Conservation (phyloP, 2,113 vertebrate genomes). For the Crotalus viridis region DNA sequence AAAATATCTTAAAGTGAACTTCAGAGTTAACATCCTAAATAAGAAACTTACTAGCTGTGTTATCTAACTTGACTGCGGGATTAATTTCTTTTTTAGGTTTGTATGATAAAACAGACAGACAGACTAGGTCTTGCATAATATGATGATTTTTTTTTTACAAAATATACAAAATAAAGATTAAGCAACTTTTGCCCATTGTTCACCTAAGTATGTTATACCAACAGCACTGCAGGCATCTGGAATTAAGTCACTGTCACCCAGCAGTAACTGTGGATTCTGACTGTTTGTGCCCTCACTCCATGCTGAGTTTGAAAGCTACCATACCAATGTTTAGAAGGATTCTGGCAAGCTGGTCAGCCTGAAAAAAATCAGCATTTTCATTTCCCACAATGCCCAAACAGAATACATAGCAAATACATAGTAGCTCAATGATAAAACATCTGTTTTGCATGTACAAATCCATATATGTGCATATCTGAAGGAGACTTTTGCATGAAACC, state of each 20-base stretch:
- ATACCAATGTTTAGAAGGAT: background rate
- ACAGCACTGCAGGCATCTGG: background rate
- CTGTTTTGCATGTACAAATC: background rate
- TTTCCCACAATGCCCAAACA: background rate
- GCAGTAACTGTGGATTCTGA: too few relatives aligned
- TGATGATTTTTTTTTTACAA: background rate
- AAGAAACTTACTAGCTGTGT: background rate
- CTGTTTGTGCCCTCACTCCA: background rate
- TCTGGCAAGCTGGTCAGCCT: background rate
- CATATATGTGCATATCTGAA: background rate
- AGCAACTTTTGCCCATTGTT: background rate
- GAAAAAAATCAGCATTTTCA: background rate
- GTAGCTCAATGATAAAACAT: background rate
- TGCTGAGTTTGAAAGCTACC: background rate
- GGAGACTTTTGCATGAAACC: background rate
- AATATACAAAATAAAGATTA: background rate
- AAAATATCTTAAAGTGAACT: background rate
- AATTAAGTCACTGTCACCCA: background rate
- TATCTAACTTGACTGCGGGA: background rate
- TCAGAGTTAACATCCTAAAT: background rate
- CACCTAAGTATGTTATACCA: background rate
- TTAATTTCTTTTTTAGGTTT: background rate
- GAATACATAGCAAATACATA: background rate
- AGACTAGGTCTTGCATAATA: background rate
- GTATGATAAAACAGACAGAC: background rate